phyloP scores from a whole-genome alignment of 2,113 vertebrate species.

The Callorhinus ursinus region DNA sequence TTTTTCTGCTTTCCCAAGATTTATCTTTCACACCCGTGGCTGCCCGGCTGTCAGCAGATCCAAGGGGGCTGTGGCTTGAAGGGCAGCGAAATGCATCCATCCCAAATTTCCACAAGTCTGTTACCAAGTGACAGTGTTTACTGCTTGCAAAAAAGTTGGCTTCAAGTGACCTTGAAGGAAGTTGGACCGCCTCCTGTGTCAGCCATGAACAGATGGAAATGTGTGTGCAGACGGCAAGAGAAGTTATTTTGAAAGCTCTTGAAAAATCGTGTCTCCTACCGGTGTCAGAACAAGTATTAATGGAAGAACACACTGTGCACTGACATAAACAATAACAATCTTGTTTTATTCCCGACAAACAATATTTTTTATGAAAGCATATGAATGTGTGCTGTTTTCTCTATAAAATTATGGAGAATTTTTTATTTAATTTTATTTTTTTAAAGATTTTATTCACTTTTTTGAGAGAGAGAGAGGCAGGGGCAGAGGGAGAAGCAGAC shows the following conservation, averaged over 20 bases:
- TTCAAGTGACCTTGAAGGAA: slow-evolving; percentile 62
- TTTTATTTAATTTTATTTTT: background rate
- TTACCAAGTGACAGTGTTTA: slow-evolving; percentile 11
- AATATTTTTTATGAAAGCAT: slow-evolving; percentile 1
- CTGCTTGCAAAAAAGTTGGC: background rate
- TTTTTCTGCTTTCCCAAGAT: background rate
- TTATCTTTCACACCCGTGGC: background rate
- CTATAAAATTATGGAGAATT: background rate
- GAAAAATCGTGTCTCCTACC: slow-evolving; percentile 23
- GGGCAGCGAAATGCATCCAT: background rate
- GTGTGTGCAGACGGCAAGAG: background rate
- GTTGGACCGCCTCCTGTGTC: background rate
- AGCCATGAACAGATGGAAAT: slow-evolving; percentile 49
- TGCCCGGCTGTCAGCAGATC: background rate
- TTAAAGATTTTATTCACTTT: background rate
- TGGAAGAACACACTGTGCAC: background rate
- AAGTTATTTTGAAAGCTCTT: slow-evolving; percentile 53
- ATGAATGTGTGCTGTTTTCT: background rate
- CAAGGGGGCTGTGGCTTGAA: background rate
- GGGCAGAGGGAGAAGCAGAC: no score
- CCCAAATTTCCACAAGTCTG: slow-evolving; percentile 2
- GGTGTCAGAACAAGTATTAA: background rate
- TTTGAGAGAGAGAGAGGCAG: background rate
- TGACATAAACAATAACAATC: background rate
- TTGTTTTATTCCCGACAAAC: slow-evolving; percentile 22